A percentile compares a stretch with the other conserved stretches of the same genome.
phyloP scores from a whole-genome alignment of 2,797 vertebrate genomes.

The Poeciliopsis presidionis region DNA sequence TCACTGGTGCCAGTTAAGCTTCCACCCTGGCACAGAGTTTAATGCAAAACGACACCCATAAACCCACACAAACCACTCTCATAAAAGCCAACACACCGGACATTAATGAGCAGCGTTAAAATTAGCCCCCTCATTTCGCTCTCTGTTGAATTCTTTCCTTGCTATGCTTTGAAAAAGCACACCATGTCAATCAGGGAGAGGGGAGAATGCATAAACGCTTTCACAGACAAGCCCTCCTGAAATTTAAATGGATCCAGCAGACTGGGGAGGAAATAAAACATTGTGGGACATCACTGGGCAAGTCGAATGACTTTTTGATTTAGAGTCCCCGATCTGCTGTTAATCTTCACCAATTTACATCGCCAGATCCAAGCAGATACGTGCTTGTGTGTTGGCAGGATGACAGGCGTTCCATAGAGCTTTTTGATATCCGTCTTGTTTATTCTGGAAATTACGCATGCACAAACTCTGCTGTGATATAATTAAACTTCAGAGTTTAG shows the following conservation, averaged over 20 bases:
- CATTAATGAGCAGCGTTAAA: conserved; percentile 65
- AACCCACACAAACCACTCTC: conserved; percentile 53
- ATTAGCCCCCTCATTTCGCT: conserved; percentile 7
- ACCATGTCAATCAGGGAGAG: conserved; percentile 41
- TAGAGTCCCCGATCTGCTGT: conserved; percentile 70
- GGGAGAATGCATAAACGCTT: conserved; percentile 68
- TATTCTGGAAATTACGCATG: conserved; percentile 39
- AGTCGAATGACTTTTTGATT: conserved; percentile 74
- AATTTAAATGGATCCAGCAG: conserved; percentile 80
- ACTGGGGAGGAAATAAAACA: conserved; percentile 70
- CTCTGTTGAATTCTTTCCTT: conserved; percentile 24
- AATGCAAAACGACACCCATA: conserved; percentile 60
- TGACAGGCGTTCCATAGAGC: conserved; percentile 30
- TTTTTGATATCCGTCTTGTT: conserved; percentile 41
- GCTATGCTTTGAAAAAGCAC: conserved; percentile 43
- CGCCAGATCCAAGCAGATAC: conserved; percentile 60
- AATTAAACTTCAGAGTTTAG: conserved; percentile 11
- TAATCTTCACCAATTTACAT: conserved; percentile 75
- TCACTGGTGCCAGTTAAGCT: conserved; percentile 44
- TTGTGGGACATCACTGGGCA: conserved; percentile 56
- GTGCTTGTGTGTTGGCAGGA: conserved; percentile 49
- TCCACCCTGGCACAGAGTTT: conserved; percentile 41
- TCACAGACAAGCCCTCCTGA: conserved; percentile 65
- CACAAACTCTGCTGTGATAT: conserved; percentile 9
- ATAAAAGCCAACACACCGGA: conserved; percentile 63